Percentiles rank a stretch among this genome's conserved stretches.
Evolutionary conservation across 2,888 invertebrate genomes (phyloP).

Genomic region (Lasius fuliginosus): DNA sequence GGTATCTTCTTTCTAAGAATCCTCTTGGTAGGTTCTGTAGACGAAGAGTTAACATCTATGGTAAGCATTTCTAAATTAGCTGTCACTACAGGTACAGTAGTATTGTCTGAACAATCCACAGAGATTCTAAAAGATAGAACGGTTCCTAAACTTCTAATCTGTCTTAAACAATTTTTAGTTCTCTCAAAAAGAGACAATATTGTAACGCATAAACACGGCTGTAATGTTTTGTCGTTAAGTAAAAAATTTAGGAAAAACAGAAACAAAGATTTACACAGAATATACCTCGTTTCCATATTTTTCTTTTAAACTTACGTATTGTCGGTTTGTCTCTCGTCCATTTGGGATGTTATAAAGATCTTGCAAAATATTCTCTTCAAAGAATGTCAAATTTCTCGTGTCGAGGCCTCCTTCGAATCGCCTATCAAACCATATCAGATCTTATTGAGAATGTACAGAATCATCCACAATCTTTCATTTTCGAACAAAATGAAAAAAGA

Average conservation of each 20-base stretch:
- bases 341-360: slow-evolving; percentile 46
- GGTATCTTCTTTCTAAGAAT: slow-evolving; percentile 71
- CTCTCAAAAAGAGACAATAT: slow-evolving; percentile 1
- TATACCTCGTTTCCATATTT: not conserved
- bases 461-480: not conserved
- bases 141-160: slow-evolving; percentile 15
- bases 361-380: slow-evolving; percentile 14
- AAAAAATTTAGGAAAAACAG: not conserved
- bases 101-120: slow-evolving; percentile 62
- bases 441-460: not conserved
- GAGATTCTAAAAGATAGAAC: slow-evolving; percentile 63
- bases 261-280: not conserved
- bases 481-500: not conserved
- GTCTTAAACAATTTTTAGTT: not conserved
- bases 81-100: slow-evolving; percentile 81
- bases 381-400: not conserved
- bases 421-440: not conserved
- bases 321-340: slow-evolving; percentile 63
- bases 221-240: not conserved
- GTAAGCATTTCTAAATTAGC: slow-evolving; percentile 82
- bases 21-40: slow-evolving; percentile 62
- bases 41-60: slow-evolving; percentile 70
- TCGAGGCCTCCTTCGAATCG: not conserved
- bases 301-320: slow-evolving; percentile 59
- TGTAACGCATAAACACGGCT: not conserved